Conservation (phyloP, 2,888 invertebrate species). For the Phengaris arion region DNA sequence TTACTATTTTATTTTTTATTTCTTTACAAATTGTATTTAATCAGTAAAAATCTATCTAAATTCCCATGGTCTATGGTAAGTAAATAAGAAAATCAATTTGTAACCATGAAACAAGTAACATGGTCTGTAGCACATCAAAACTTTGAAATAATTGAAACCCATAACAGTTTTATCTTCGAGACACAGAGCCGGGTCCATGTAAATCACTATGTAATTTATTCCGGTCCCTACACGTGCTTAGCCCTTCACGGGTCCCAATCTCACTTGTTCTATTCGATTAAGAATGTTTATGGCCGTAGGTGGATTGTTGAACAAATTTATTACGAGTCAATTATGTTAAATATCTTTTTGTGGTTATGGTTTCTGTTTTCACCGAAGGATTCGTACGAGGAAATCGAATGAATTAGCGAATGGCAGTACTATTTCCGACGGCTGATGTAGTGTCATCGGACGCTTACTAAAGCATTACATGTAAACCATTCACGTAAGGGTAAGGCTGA, state of each 20-base stretch:
- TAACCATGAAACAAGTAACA: too few species aligned
- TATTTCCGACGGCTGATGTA: too few species aligned
- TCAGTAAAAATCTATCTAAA: too few species aligned
- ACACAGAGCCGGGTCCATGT: background rate
- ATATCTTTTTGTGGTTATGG: background rate
- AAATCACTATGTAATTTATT: slow-evolving; percentile 26
- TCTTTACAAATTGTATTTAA: too few species aligned
- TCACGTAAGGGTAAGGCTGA: too few species aligned
- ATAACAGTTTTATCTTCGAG: slow-evolving; percentile 10
- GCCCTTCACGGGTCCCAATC: slow-evolving; percentile 9
- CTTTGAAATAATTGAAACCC: background rate
- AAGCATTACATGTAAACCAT: too few species aligned
- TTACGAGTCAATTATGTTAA: slow-evolving; percentile 12
- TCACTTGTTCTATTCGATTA: slow-evolving; percentile 20
- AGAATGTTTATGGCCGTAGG: slow-evolving; percentile 19
- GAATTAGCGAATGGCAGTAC: too few species aligned
- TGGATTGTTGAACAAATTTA: slow-evolving; percentile 17
- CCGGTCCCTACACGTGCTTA: slow-evolving; percentile 20
- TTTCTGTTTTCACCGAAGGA: background rate
- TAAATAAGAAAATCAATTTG: too few species aligned
- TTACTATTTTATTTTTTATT: too few species aligned
- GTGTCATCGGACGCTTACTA: too few species aligned
- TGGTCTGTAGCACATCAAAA: too few species aligned
- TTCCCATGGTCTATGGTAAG: too few species aligned
- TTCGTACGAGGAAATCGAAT: background rate